phyloP scores from a whole-genome alignment of 1,140 invertebrate species.

The Pogonognathellus flavescens region DNA sequence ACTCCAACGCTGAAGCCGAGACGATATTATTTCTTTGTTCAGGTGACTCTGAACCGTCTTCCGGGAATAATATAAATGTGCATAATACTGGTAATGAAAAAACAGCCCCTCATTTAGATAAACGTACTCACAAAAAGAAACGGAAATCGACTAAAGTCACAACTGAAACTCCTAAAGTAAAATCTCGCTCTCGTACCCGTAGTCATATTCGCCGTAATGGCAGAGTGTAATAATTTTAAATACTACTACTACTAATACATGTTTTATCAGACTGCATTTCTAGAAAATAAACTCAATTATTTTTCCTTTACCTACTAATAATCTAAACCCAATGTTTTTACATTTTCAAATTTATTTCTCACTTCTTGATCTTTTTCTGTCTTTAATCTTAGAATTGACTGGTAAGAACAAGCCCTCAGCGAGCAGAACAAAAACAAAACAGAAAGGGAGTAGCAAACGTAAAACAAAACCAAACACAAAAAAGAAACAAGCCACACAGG shows the following conservation, averaged over 20 bases:
- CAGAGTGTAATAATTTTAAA: not conserved
- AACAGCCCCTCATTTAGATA: not conserved
- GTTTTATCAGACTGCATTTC: conserved; percentile 26
- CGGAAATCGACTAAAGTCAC: not conserved
- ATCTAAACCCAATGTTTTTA: not conserved
- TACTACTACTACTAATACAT: not conserved
- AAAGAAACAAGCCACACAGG: conserved; percentile 14
- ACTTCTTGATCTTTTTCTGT: conserved; percentile 44
- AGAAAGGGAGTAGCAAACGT: conserved; percentile 15
- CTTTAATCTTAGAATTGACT: conserved; percentile 17
- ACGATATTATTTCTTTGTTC: conserved; percentile 59
- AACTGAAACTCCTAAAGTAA: not conserved
- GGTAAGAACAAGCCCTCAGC: not conserved
- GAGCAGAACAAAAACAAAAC: not conserved
- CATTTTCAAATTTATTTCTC: conserved; percentile 11
- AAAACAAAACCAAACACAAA: conserved; percentile 7
- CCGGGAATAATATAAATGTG: not conserved
- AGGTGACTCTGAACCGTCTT: conserved; percentile 40
- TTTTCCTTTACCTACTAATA: not conserved
- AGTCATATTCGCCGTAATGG: no score
- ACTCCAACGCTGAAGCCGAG: conserved; percentile 28
- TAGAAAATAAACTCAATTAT: conserved; percentile 11
- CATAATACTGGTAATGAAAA: conserved; percentile 20
- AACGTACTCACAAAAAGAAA: conserved; percentile 18
- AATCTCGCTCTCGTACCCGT: not conserved